Conservation (phyloP, 2,888 invertebrate genomes). For the Griposia aprilina region DNA sequence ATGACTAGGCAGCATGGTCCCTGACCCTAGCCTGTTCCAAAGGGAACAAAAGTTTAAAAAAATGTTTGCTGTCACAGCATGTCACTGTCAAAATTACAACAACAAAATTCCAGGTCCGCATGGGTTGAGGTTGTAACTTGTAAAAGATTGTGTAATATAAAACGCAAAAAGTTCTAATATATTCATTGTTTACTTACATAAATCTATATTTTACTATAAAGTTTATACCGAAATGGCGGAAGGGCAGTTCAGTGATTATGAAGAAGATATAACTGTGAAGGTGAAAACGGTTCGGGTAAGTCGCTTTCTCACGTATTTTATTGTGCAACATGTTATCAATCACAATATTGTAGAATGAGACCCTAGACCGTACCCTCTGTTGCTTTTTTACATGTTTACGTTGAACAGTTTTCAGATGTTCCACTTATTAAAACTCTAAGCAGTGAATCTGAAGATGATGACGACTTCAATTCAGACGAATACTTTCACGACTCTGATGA, state of each 20-base stretch:
- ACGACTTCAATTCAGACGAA: constrained; percentile 84
- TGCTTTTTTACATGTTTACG: background rate
- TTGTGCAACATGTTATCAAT: background rate
- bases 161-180: background rate
- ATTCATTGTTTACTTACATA: background rate
- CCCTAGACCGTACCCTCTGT: background rate
- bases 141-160: constrained; percentile 4
- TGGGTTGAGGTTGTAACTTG: constrained; percentile 35
- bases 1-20: too few relatives aligned
- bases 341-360: background rate
- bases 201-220: background rate
- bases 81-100: constrained; percentile 39
- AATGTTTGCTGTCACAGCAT: background rate
- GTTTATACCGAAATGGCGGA: constrained; percentile 70
- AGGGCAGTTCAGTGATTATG: constrained; percentile 86
- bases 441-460: constrained; percentile 77
- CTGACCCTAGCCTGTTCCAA: too few relatives aligned
- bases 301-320: constrained; percentile 31
- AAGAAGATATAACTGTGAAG: constrained; percentile 81
- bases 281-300: constrained; percentile 86
- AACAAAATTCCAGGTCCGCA: constrained; percentile 44
- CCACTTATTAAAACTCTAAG: constrained; percentile 77
- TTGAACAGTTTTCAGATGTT: constrained; percentile 81
- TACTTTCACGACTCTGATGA: constrained; percentile 86
- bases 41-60: too few relatives aligned